Conservation (phyloP, 2,113 vertebrate genomes). For the Scytalopus superciliaris region DNA sequence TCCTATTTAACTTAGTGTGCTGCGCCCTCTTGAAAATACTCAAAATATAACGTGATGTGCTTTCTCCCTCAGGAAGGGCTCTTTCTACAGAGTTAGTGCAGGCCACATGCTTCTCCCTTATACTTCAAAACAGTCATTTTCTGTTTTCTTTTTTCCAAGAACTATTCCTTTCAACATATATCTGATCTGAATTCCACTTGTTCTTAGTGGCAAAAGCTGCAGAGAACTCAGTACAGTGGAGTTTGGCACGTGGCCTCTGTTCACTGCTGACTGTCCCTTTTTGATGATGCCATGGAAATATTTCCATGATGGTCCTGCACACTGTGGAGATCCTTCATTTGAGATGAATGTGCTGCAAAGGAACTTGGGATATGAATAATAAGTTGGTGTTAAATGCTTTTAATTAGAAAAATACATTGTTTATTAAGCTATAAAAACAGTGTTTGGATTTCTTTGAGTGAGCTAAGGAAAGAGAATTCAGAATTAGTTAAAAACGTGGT, state of each 20-base stretch:
- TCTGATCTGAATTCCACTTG: neutral
- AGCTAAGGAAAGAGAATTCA: neutral
- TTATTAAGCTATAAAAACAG: neutral
- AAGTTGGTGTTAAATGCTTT: neutral
- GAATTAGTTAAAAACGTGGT: neutral
- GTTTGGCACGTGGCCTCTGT: neutral
- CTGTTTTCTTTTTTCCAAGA: neutral
- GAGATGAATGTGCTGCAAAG: neutral
- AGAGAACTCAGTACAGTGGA: neutral
- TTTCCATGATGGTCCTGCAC: neutral
- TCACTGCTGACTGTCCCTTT: neutral
- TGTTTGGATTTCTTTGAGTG: neutral
- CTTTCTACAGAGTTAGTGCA: neutral
- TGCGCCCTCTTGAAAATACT: neutral
- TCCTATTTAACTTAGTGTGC: neutral
- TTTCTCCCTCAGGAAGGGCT: neutral
- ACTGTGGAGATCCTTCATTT: neutral
- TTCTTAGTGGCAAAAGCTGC: neutral
- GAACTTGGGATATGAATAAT: neutral
- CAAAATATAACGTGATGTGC: neutral
- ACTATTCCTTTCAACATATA: neutral
- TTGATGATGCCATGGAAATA: neutral
- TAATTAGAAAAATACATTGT: neutral
- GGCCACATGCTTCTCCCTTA: neutral
- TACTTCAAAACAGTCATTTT: neutral